phyloP scores from a whole-genome alignment of 1,140 invertebrate species.

The Prorops nasuta region DNA sequence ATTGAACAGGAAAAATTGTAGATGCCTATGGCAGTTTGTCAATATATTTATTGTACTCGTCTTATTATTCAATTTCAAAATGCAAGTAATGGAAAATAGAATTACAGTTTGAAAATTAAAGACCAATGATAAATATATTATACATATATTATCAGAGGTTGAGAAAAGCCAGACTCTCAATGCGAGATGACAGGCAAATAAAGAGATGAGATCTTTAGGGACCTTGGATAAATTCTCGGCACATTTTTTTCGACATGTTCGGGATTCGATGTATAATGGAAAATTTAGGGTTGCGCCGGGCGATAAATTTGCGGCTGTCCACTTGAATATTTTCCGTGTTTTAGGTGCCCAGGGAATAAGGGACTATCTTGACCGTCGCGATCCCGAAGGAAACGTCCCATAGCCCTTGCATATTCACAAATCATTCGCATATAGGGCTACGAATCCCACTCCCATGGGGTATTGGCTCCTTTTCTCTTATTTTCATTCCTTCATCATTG shows the following conservation, averaged over 20 bases:
- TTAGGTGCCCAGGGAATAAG: slow-evolving; percentile 46
- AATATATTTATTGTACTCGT: too few species aligned
- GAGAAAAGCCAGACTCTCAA: too few species aligned
- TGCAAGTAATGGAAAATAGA: too few species aligned
- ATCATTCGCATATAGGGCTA: slow-evolving; percentile 45
- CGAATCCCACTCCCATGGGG: slow-evolving; percentile 28
- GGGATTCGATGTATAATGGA: slow-evolving; percentile 51
- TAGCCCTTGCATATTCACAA: slow-evolving; percentile 56
- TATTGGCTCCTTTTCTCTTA: slow-evolving; percentile 27
- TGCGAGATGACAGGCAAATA: too few species aligned
- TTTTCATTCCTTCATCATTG: slow-evolving; percentile 25
- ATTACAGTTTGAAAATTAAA: too few species aligned
- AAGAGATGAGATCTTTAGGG: too few species aligned
- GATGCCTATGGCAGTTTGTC: too few species aligned
- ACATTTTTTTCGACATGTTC: slow-evolving; percentile 36
- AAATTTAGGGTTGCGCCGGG: slow-evolving; percentile 49
- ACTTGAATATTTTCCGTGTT: slow-evolving; percentile 56
- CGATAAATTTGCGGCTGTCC: slow-evolving; percentile 55
- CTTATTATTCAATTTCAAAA: too few species aligned
- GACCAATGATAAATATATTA: too few species aligned
- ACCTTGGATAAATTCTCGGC: slow-evolving; percentile 34
- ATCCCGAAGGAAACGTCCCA: slow-evolving; percentile 48
- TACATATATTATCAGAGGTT: too few species aligned
- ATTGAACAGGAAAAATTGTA: too few species aligned
- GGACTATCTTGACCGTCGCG: slow-evolving; percentile 52